phyloP scores from a whole-genome alignment of 2,888 invertebrate species.

The Lithosia quadra region DNA sequence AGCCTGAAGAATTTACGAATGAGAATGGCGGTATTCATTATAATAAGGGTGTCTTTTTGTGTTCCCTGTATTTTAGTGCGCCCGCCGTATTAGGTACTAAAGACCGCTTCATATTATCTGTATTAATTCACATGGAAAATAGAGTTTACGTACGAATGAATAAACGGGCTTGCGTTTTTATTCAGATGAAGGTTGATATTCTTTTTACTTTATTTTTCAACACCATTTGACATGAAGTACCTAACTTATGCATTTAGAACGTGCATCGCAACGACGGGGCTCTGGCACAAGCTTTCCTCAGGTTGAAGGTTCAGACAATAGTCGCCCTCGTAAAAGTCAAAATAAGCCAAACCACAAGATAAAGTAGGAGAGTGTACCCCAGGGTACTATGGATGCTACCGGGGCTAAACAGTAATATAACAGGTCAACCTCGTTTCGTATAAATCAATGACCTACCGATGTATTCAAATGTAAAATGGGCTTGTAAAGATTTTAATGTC shows the following conservation, averaged over 20 bases:
- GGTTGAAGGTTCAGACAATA: too few species aligned
- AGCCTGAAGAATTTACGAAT: slow-evolving; percentile 39
- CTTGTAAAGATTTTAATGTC: too few species aligned
- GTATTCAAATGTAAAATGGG: too few species aligned
- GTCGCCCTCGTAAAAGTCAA: too few species aligned
- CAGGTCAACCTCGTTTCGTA: too few species aligned
- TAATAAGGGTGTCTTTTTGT: slow-evolving; percentile 27
- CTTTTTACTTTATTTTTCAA: background rate
- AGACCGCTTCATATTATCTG: slow-evolving; percentile 15
- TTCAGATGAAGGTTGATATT: background rate
- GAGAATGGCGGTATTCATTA: slow-evolving; percentile 35
- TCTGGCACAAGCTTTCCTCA: too few species aligned
- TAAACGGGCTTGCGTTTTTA: background rate
- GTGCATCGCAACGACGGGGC: too few species aligned
- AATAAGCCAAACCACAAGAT: too few species aligned
- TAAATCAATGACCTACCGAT: too few species aligned
- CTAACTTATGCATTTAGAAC: background rate
- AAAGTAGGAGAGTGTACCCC: too few species aligned
- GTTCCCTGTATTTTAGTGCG: slow-evolving; percentile 17
- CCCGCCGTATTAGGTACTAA: slow-evolving; percentile 12
- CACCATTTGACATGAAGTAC: background rate
- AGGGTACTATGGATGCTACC: too few species aligned
- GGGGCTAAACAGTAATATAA: too few species aligned
- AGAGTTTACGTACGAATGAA: slow-evolving; percentile 2
- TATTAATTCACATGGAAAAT: slow-evolving; percentile 19